phyloP scores from a whole-genome alignment of 2,797 vertebrate species.

The Buphagus erythrorhynchus region DNA sequence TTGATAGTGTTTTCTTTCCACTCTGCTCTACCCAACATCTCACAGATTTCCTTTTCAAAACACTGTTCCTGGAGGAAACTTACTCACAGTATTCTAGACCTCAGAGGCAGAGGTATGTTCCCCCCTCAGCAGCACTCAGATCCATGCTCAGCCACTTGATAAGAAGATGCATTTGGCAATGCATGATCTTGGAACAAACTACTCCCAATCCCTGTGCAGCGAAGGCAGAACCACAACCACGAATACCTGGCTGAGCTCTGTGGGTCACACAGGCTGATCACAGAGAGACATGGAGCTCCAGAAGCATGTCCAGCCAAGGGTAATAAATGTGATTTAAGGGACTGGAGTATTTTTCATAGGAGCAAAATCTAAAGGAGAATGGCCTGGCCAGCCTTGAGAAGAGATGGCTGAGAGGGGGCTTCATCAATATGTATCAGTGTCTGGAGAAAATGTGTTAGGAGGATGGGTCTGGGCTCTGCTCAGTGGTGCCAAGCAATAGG shows the following conservation, averaged over 20 bases:
- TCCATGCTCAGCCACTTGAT: fast-evolving
- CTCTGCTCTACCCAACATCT: background rate
- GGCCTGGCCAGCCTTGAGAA: background rate
- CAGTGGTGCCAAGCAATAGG: background rate
- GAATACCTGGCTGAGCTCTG: fast-evolving
- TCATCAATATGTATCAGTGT: background rate
- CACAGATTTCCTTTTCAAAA: background rate
- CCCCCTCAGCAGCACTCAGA: background rate
- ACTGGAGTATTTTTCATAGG: background rate
- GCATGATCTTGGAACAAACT: background rate
- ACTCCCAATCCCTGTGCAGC: fast-evolving
- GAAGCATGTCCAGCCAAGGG: background rate
- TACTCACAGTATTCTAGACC: background rate
- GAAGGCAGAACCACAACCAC: fast-evolving
- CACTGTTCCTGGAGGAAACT: background rate
- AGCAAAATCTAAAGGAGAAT: background rate
- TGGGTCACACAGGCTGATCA: background rate
- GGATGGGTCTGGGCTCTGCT: background rate
- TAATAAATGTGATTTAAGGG: background rate
- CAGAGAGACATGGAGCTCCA: background rate
- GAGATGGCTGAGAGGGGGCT: background rate
- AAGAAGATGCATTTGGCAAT: fast-evolving
- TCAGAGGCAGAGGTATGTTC: background rate
- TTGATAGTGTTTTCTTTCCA: background rate
- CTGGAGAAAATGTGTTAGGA: background rate